phyloP scores from a whole-genome alignment of 2,888 invertebrate species.

The Ischnus inquisitorius region DNA sequence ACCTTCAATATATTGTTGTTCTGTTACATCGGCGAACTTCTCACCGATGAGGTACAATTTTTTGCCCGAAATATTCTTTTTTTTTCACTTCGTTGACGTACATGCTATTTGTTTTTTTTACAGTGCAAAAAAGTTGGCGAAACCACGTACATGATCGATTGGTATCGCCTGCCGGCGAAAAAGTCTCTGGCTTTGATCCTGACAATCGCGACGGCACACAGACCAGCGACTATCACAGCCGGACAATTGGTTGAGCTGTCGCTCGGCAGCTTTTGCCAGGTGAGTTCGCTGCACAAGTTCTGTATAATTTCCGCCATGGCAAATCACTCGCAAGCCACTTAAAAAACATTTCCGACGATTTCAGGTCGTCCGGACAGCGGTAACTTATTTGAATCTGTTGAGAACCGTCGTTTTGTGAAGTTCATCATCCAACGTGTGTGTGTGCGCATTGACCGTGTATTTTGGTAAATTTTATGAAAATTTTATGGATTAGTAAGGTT shows the following conservation, averaged over 20 bases:
- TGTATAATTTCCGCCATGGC: not conserved
- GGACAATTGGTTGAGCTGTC: constrained; percentile 77
- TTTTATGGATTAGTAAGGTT: not conserved
- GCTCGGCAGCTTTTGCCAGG: constrained; percentile 76
- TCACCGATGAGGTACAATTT: constrained; percentile 76
- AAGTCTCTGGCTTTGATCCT: constrained; percentile 66
- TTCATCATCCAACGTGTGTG: not conserved
- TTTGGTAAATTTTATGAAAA: not conserved
- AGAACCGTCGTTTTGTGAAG: constrained; percentile 62
- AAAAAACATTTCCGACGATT: constrained; percentile 29
- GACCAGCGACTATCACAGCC: constrained; percentile 75
- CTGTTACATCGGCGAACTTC: constrained; percentile 80
- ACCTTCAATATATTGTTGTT: constrained; percentile 77
- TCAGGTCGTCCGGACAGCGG: constrained; percentile 70
- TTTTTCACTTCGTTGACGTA: not conserved
- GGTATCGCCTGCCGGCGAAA: constrained; percentile 62
- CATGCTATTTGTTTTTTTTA: constrained; percentile 13
- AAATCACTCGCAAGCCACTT: not conserved
- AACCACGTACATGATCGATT: constrained; percentile 71
- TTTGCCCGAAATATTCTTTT: not conserved
- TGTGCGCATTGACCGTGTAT: too few species aligned
- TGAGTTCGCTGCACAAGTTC: constrained; percentile 61
- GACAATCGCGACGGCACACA: constrained; percentile 73
- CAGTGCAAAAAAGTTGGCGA: constrained; percentile 72
- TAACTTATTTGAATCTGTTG: constrained; percentile 71